Base-by-base conservation (phyloP, 2,113 vertebrate species). In the Nothocercus julius region DNA sequence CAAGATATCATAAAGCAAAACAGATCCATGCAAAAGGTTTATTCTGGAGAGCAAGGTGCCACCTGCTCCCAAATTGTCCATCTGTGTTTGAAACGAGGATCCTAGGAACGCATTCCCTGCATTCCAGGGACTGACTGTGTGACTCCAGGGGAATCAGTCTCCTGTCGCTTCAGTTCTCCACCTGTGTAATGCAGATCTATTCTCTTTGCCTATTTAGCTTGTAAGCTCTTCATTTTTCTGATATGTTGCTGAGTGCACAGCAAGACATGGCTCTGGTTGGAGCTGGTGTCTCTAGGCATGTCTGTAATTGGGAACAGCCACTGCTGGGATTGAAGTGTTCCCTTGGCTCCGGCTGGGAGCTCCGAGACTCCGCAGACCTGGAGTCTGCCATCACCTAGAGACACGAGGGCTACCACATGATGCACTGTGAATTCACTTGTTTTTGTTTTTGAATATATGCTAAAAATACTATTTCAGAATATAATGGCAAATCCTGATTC, bases 391-490 rank as follows among this genome's bases (percentile, higher is more conserved):
- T 38, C 28, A 28, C 17, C 28, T 44, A 27, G 45, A 81, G 32
- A 70, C 15, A 67, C 25, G 74, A 94, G 19, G 15, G 56, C 51
- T 83, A 45, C 32, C 11, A 45, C 1, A 0, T 49, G 47, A 73
- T 32, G 32, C 24, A 20, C 2, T 64, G 11, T 49, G 53, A 83
- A 78, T 64, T 72, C 8, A 7, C 58, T 94, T 64, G 22, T 5
- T 21, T 82, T 21, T 85, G 15, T 51, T 88, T 84, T 53, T 24
- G 72, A 88, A 42, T 22, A 34, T 24, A 36, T 7, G 28, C 47
- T 76, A 89, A 92, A 96, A 96, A 90, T 79, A 94, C 56, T 40
- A 89, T 42, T 58, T 75, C 54, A 53, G 59, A 61, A 88, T 84
- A 75, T 22, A 90, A 85, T 38, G 44, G 11, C 15, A 64, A 53